Evolutionary conservation across 2,888 invertebrate genomes (phyloP).

Genomic region (Tuberolachnus salignus): DNA sequence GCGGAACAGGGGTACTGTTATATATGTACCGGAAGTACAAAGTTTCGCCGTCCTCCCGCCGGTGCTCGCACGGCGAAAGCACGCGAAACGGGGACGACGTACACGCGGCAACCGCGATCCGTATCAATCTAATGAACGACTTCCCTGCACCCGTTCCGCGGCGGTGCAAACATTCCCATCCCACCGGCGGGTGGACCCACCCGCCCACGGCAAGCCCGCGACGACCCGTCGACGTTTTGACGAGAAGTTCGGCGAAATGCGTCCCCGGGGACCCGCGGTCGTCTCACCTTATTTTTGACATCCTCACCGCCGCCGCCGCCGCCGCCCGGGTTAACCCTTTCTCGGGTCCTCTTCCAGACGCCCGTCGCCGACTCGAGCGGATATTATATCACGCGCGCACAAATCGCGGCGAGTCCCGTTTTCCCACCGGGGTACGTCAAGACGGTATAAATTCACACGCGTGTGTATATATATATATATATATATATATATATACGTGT

Average conservation of each 20-base stretch:
- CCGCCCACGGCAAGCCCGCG: no score
- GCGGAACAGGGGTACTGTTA: background rate
- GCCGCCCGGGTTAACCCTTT: no score
- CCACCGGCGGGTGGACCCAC: no score
- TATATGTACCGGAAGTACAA: background rate
- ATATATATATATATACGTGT: no score
- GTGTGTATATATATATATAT: no score
- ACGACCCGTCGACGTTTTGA: conserved; percentile 1
- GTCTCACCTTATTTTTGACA: conserved; percentile 48
- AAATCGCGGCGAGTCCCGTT: no score
- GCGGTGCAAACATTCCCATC: background rate
- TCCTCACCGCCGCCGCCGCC: background rate
- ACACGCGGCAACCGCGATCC: conserved; percentile 26
- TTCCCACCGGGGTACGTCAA: no score
- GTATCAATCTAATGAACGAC: conserved; percentile 54
- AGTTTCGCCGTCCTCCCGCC: conserved; percentile 24
- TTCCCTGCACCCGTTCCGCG: background rate
- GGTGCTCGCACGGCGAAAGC: no score
- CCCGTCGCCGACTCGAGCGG: no score
- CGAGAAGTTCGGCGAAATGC: conserved; percentile 49
- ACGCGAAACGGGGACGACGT: no score
- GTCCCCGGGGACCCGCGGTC: conserved; percentile 37
- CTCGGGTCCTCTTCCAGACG: no score
- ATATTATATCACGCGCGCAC: background rate
- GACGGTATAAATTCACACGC: no score